A percentile compares a stretch with the other conserved stretches of the same genome.
Evolutionary conservation across 2,888 invertebrate species (phyloP).

Genomic region (Lasioglossum oenotherae): DNA sequence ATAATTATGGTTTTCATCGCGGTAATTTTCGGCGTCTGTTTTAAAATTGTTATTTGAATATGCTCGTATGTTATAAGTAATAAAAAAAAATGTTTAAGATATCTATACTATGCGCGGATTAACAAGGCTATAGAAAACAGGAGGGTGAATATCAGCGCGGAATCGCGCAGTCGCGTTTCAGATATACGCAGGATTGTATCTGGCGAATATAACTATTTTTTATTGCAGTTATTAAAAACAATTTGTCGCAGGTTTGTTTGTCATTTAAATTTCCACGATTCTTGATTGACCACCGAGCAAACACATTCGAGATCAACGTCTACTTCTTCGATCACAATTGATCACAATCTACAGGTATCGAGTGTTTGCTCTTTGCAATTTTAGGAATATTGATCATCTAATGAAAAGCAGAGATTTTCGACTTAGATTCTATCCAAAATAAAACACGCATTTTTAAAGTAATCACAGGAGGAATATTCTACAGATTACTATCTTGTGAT

Average conservation of each 20-base stretch:
- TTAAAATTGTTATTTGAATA: too few species aligned
- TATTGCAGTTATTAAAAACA: conserved; percentile 8
- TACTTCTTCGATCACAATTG: not conserved
- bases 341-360: not conserved
- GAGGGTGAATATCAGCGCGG: conserved; percentile 19
- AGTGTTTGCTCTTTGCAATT: conserved; percentile 26
- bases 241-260: not conserved
- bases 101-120: too few species aligned
- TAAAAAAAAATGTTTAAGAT: not conserved
- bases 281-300: not conserved
- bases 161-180: conserved; percentile 50
- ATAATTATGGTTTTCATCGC: not conserved
- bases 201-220: conserved; percentile 13
- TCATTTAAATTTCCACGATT: not conserved
- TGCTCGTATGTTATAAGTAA: not conserved
- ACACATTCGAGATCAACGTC: not conserved
- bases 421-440: not conserved
- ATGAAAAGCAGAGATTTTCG: conserved; percentile 27
- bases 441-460: not conserved
- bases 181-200: not conserved
- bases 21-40: not conserved
- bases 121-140: not conserved
- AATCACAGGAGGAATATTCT: not conserved
- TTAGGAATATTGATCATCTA: conserved; percentile 44
- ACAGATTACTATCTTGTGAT: not conserved